Evolutionary conservation across 2,113 vertebrate genomes (phyloP).

Genomic region (Sorex araneus): DNA sequence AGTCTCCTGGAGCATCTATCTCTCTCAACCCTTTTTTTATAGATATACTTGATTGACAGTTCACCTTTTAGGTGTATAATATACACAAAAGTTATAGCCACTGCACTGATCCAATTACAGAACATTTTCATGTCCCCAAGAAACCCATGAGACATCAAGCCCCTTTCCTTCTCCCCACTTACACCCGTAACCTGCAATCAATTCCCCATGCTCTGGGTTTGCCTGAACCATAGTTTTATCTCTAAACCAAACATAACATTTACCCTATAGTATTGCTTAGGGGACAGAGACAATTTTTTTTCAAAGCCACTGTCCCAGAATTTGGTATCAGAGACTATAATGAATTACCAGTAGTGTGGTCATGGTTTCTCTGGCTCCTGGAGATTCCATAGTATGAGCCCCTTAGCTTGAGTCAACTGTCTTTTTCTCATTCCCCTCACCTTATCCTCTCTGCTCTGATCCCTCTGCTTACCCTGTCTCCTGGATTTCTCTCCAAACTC

Average conservation of each 20-base stretch:
- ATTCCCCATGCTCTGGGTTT: not conserved
- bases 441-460: not conserved
- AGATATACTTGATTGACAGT: not conserved
- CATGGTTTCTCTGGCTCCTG: conserved; percentile 6
- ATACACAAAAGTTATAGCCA: not conserved
- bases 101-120: not conserved
- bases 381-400: not conserved
- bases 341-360: not conserved
- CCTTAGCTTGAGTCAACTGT: not conserved
- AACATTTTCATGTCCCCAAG: not conserved
- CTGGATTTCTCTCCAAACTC: not conserved
- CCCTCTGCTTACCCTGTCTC: not conserved
- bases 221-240: not conserved
- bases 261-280: not conserved
- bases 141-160: not conserved
- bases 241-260: not conserved
- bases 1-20: not conserved
- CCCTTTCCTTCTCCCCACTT: not conserved
- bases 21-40: not conserved
- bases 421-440: not conserved
- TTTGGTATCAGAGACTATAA: conserved; percentile 19
- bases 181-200: not conserved
- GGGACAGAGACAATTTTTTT: not conserved
- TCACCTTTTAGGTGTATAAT: conserved; percentile 3
- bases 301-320: not conserved